These are phyloP conservation scores for Simalia tracyae DNA, from an alignment of 2,797 vertebrate genomes.

Conservation along the genomic window DNA sequence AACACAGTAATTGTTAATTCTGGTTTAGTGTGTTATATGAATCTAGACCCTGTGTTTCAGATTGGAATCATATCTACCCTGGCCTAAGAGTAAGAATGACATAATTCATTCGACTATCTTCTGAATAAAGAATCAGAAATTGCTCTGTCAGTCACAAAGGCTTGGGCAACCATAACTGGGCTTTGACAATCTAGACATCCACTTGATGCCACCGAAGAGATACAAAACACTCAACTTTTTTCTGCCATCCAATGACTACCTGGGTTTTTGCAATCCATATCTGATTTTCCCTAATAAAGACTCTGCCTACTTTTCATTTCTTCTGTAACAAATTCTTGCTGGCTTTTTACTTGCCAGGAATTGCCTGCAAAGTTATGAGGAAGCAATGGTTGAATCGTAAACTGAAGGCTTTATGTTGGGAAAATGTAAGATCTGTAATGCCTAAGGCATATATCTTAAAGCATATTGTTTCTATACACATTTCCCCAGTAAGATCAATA, in stretches of 20 bases:
- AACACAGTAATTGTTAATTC: not conserved
- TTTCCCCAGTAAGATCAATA: constrained; percentile 32
- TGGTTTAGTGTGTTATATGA: not conserved
- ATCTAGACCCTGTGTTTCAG: not conserved
- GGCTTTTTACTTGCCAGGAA: not conserved
- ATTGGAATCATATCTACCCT: not conserved
- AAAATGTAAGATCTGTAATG: constrained; percentile 27
- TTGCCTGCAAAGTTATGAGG: constrained; percentile 2
- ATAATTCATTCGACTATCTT: not conserved
- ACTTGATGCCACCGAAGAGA: not conserved
- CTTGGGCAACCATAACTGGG: not conserved
- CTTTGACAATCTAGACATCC: not conserved
- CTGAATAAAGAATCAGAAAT: not conserved
- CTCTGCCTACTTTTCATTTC: not conserved
- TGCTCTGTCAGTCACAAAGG: not conserved
- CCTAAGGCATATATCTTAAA: constrained; percentile 34
- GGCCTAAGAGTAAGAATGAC: not conserved
- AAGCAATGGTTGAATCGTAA: constrained; percentile 21
- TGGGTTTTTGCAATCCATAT: not conserved
- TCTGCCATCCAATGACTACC: not conserved
- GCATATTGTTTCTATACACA: constrained; percentile 32
- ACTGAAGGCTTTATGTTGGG: not conserved
- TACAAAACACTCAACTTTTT: not conserved
- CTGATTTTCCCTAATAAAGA: not conserved
- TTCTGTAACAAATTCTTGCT: not conserved